Conservation (phyloP, 2,113 vertebrate species). For the Chaetura pelagica region DNA sequence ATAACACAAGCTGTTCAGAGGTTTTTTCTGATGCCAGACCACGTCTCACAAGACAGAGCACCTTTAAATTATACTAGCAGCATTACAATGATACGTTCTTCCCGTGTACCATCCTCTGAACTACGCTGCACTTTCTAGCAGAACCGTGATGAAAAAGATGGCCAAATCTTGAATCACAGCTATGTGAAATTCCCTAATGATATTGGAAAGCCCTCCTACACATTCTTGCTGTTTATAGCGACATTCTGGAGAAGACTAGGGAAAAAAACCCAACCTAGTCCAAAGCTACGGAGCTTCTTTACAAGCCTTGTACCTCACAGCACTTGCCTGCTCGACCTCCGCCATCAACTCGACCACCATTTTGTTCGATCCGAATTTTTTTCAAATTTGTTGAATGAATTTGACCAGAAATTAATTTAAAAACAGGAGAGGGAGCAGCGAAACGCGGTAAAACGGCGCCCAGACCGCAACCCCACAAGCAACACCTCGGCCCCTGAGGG, state of each 20-base stretch:
- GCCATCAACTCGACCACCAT: not conserved
- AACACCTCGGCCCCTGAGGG: fast-evolving
- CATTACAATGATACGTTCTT: fast-evolving
- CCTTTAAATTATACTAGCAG: not conserved
- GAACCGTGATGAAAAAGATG: not conserved
- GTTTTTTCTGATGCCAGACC: not conserved
- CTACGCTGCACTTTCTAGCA: not conserved
- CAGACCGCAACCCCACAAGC: fast-evolving
- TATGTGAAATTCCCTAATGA: not conserved
- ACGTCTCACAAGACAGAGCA: not conserved
- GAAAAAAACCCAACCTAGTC: not conserved
- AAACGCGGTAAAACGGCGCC: fast-evolving
- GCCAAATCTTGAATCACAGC: not conserved
- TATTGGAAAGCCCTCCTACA: not conserved
- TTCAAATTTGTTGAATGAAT: not conserved
- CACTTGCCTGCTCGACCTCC: not conserved
- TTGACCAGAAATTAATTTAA: not conserved
- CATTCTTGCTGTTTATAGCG: not conserved
- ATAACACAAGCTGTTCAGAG: not conserved
- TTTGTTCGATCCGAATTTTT: not conserved
- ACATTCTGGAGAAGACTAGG: not conserved
- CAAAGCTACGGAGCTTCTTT: not conserved
- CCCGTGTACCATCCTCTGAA: not conserved
- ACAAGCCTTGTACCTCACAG: not conserved
- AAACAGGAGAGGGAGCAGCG: not conserved